Evolutionary conservation across 2,113 vertebrate species (phyloP).

Genomic region (Istiophorus platypterus): DNA sequence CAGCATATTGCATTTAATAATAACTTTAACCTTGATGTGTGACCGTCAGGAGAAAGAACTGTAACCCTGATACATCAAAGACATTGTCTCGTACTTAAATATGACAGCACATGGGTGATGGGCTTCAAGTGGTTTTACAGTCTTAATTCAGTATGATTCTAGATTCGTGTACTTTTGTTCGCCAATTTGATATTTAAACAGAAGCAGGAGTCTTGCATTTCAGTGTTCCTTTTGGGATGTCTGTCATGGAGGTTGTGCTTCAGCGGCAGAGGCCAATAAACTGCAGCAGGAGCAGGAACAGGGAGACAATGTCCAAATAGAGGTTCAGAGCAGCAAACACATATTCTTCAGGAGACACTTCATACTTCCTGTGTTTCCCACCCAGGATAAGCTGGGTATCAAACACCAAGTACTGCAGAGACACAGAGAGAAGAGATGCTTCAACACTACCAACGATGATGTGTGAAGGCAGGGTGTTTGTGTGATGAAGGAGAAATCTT

Average conservation of each 20-base stretch:
- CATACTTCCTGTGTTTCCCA: slow-evolving; percentile 80
- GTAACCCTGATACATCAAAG: not conserved
- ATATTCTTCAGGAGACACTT: slow-evolving; percentile 87
- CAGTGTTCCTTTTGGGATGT: not conserved
- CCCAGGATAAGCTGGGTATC: slow-evolving; percentile 88
- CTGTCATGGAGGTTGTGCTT: slow-evolving; percentile 12
- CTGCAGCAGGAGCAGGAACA: slow-evolving; percentile 86
- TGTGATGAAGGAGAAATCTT: slow-evolving; percentile 35
- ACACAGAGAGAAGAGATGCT: slow-evolving; percentile 49
- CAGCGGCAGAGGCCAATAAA: slow-evolving; percentile 74
- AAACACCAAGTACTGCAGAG: slow-evolving; percentile 84
- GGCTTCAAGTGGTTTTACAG: not conserved
- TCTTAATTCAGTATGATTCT: not conserved
- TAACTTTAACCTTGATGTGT: not conserved
- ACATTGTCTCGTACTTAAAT: not conserved
- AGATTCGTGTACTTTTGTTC: not conserved
- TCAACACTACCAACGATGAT: slow-evolving; percentile 10
- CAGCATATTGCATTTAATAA: not conserved
- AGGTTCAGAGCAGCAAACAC: slow-evolving; percentile 88
- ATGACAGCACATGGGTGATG: too few species aligned
- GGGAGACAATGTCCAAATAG: slow-evolving; percentile 85
- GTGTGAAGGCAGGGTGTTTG: not conserved
- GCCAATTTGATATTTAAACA: not conserved
- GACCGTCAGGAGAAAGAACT: not conserved
- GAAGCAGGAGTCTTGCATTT: not conserved